phyloP scores from a whole-genome alignment of 2,888 invertebrate species.

The Lathronympha strigana region DNA sequence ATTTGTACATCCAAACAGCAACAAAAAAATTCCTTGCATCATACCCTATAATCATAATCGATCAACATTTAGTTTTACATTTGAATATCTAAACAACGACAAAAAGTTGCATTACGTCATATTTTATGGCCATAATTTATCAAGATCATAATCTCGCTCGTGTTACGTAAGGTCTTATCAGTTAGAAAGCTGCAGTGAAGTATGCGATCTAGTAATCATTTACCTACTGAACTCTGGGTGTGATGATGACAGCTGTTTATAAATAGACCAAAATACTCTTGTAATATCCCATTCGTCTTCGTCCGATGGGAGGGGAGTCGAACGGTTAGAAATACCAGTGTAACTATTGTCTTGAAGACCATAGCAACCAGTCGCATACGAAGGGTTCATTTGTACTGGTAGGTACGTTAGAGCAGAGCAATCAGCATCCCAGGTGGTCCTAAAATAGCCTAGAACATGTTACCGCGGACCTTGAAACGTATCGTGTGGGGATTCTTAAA shows the following conservation, averaged over 20 bases:
- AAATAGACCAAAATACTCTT: conserved; percentile 47
- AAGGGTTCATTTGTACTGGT: not conserved
- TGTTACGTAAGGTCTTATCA: conserved; percentile 66
- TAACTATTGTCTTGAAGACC: not conserved
- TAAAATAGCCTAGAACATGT: conserved; percentile 44
- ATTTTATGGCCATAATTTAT: conserved; percentile 78
- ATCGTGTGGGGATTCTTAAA: conserved; percentile 21
- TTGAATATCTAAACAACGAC: conserved; percentile 40
- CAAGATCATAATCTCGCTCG: conserved; percentile 67
- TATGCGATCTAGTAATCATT: conserved; percentile 47
- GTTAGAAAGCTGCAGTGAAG: conserved; percentile 66
- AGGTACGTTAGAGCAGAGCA: not conserved
- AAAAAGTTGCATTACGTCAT: conserved; percentile 61
- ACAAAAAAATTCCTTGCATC: conserved; percentile 59
- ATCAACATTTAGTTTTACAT: conserved; percentile 63
- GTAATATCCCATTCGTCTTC: conserved; percentile 35
- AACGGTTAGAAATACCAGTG: not conserved
- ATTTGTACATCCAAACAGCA: conserved; percentile 61
- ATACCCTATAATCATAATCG: conserved; percentile 76
- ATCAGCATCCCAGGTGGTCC: conserved; percentile 42
- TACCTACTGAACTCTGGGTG: conserved; percentile 46
- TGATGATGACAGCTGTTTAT: conserved; percentile 40
- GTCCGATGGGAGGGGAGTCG: not conserved
- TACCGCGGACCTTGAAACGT: conserved; percentile 35
- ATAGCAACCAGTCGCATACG: not conserved